phyloP scores from a whole-genome alignment of 1,140 invertebrate species.

The Capitella teleta region DNA sequence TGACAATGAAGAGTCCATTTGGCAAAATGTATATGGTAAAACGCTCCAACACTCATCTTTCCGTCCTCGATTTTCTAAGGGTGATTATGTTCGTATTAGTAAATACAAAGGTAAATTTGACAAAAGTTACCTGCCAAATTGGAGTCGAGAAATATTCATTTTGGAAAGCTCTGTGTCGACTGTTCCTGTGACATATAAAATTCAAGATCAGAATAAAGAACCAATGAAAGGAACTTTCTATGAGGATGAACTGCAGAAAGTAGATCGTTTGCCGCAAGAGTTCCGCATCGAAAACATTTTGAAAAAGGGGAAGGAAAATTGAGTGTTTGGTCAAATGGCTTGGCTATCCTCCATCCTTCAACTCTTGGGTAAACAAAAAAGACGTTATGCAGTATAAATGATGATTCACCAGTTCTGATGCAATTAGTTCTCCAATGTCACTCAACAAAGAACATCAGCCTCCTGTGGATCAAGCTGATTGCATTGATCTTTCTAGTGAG shows the following conservation, averaged over 20 bases:
- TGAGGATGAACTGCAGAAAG: constrained; percentile 11
- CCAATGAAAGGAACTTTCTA: constrained; percentile 11
- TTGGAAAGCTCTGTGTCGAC: neutral
- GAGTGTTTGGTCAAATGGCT: neutral
- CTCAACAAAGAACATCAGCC: no score
- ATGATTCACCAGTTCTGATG: no score
- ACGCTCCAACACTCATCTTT: constrained; percentile 26
- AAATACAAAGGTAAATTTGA: constrained; percentile 12
- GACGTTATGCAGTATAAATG: no score
- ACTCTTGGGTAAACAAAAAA: no score
- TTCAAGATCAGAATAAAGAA: constrained; percentile 6
- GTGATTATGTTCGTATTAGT: constrained; percentile 19
- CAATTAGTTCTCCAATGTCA: no score
- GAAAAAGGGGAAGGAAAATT: neutral
- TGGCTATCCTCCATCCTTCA: neutral
- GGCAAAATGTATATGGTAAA: neutral
- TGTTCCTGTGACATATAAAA: constrained; percentile 5
- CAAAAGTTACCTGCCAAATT: constrained; percentile 14
- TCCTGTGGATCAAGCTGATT: no score
- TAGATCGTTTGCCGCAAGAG: neutral
- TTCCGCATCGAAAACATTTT: neutral
- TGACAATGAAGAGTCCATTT: neutral
- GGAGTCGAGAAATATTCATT: constrained; percentile 14
- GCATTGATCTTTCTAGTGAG: no score
- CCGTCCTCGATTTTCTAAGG: constrained; percentile 22